These are phyloP conservation scores for Pelvicachromis taeniatus DNA, from an alignment of 2,113 vertebrate genomes.

Conservation along the genomic window DNA sequence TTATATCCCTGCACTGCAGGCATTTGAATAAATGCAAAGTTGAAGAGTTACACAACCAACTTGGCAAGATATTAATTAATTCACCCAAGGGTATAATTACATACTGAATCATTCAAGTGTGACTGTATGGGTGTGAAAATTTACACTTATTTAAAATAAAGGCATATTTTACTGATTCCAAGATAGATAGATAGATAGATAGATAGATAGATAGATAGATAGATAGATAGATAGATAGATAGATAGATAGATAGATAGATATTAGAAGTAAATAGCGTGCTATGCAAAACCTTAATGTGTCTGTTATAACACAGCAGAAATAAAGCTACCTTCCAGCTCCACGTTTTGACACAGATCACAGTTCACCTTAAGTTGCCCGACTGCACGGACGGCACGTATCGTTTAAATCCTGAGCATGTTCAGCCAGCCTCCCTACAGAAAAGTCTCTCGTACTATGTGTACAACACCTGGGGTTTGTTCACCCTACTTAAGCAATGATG, in stretches of 20 bases:
- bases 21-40: neutral
- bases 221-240: neutral
- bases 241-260: neutral
- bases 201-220: neutral
- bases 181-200: neutral
- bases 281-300: neutral
- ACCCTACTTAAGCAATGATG: conserved; percentile 54
- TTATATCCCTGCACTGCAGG: neutral
- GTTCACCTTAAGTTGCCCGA: conserved; percentile 40
- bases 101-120: neutral
- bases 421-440: neutral
- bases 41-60: neutral
- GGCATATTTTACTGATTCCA: neutral
- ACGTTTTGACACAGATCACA: conserved; percentile 51
- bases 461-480: conserved; percentile 55
- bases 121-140: conserved; percentile 13
- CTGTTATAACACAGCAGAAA: neutral
- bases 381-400: conserved; percentile 15
- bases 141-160: neutral
- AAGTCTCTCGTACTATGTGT: conserved; percentile 47
- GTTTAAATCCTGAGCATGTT: conserved; percentile 39
- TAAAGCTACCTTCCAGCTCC: neutral
- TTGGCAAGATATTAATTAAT: conserved; percentile 9
- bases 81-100: neutral
- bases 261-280: neutral